A percentile compares a stretch with the other conserved stretches of the same genome.
These are phyloP conservation scores for Diabrotica undecimpunctata DNA, from an alignment of 1,140 invertebrate species.

Conservation along the genomic window DNA sequence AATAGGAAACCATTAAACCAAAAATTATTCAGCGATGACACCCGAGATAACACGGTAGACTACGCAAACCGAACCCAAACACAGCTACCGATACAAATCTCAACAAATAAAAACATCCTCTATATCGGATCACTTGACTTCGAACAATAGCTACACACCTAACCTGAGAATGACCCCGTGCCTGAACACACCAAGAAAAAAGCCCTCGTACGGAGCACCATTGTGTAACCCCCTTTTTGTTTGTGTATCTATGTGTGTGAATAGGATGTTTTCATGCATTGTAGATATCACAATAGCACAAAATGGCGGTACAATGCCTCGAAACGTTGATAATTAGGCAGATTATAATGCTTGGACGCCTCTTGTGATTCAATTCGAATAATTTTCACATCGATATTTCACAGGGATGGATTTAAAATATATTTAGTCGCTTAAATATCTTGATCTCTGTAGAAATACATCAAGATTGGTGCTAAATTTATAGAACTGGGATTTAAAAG, in stretches of 20 bases:
- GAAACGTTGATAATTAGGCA: constrained; percentile 13
- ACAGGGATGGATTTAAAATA: too few relatives aligned
- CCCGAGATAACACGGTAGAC: neutral
- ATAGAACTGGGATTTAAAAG: too few relatives aligned
- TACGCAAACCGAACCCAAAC: constrained; percentile 2
- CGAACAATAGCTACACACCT: constrained; percentile 6
- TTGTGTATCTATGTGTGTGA: neutral
- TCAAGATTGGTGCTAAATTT: too few relatives aligned
- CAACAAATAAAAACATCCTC: constrained; percentile 1
- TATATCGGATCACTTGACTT: constrained; percentile 12
- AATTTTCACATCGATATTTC: constrained; percentile 2
- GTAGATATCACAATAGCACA: constrained; percentile 13
- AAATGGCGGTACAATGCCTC: constrained; percentile 10
- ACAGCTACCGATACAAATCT: constrained; percentile 5
- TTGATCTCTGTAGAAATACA: too few relatives aligned
- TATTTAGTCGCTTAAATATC: too few relatives aligned
- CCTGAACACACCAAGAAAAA: constrained; percentile 9
- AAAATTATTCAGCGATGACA: constrained; percentile 13
- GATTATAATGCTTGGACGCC: constrained; percentile 11
- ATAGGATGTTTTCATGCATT: constrained; percentile 12
- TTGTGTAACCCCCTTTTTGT: constrained; percentile 5
- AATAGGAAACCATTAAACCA: neutral
- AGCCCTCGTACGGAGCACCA: constrained; percentile 3
- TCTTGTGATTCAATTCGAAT: constrained; percentile 3
- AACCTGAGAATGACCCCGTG: constrained; percentile 11